Evolutionary conservation across 2,797 vertebrate genomes (phyloP).

Genomic region (Onychomys arenicola): DNA sequence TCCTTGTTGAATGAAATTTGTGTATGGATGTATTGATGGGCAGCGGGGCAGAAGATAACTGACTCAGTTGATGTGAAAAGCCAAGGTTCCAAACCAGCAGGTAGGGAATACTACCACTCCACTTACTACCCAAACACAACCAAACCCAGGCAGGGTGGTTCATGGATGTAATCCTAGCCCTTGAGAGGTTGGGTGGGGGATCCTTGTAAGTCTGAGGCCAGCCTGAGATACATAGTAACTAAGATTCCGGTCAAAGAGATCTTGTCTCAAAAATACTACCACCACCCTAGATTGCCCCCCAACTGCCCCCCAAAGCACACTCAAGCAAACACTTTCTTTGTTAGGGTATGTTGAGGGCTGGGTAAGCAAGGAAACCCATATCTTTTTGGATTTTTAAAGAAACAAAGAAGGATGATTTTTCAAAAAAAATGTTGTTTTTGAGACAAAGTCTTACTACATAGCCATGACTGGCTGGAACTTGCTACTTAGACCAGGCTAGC

Average conservation of each 20-base stretch:
- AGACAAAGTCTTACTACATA: neutral
- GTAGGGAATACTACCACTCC: neutral
- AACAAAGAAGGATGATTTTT: neutral
- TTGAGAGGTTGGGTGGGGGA: neutral
- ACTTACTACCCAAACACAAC: neutral
- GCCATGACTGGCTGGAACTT: neutral
- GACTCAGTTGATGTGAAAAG: neutral
- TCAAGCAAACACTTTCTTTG: neutral
- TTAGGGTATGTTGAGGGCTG: neutral
- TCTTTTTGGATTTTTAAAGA: constrained; percentile 12
- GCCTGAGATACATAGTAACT: neutral
- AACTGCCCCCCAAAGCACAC: neutral
- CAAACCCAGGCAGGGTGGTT: neutral
- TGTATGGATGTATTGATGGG: neutral
- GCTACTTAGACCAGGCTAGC: neutral
- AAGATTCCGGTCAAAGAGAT: neutral
- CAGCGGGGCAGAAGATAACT: neutral
- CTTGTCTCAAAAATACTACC: neutral
- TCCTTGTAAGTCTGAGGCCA: neutral
- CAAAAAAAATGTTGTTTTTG: neutral
- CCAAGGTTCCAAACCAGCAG: neutral
- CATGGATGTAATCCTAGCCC: neutral
- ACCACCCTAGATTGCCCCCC: neutral
- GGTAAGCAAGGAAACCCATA: neutral
- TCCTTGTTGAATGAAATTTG: neutral